These are phyloP conservation scores for Oikopleura vanhoeffeni DNA, from an alignment of 23 tunicate genomes.

Conservation along the genomic window DNA sequence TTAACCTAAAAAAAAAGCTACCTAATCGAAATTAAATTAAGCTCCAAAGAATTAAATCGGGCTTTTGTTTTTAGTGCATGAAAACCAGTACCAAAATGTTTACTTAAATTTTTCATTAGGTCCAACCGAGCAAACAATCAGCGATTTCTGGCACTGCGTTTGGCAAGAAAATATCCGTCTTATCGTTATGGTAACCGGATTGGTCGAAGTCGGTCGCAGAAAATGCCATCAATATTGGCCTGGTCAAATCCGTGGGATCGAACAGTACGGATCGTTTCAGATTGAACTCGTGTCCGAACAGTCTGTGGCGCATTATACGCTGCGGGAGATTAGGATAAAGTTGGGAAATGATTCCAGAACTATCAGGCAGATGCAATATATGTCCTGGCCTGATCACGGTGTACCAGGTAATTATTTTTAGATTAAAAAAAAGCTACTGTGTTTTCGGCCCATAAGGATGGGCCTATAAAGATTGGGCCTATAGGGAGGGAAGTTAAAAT, in stretches of 20 bases:
- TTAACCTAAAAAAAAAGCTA: no score
- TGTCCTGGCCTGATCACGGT: constrained; percentile 93
- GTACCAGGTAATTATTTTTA: no score
- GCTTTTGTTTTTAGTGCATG: no score
- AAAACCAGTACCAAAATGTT: no score
- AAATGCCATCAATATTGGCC: constrained; percentile 96
- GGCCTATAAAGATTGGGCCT: no score
- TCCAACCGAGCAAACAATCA: constrained; percentile 39
- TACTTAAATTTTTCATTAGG: no score
- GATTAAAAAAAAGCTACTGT: no score
- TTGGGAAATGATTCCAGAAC: constrained; percentile 54
- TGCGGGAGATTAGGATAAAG: constrained; percentile 44
- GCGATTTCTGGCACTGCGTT: constrained; percentile 80
- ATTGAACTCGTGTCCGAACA: constrained; percentile 36
- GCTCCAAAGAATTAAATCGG: no score
- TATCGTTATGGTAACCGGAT: constrained; percentile 67
- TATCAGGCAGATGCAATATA: constrained; percentile 64
- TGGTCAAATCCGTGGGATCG: constrained; percentile 26
- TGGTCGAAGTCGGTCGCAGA: constrained; percentile 56
- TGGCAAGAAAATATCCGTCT: constrained; percentile 76
- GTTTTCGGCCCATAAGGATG: no score
- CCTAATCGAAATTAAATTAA: no score
- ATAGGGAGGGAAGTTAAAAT: no score
- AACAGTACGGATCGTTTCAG: constrained; percentile 29
- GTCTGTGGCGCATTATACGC: constrained; percentile 26